These are phyloP conservation scores for Acronicta leporina DNA, from an alignment of 2,888 invertebrate species.

Conservation along the genomic window DNA sequence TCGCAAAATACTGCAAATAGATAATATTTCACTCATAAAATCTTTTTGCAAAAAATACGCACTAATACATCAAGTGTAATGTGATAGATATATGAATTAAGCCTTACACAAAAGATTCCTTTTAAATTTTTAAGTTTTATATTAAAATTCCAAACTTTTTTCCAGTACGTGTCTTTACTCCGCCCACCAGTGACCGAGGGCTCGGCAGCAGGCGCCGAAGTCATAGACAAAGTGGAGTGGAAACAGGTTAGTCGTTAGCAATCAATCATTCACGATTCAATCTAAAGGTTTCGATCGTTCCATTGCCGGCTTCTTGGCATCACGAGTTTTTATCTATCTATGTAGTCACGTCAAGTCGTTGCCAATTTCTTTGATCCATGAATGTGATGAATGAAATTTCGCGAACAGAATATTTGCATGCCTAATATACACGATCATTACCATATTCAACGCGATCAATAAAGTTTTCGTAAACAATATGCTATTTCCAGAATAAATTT, in stretches of 20 bases:
- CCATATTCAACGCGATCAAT: conserved; percentile 36
- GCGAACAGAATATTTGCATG: conserved; percentile 29
- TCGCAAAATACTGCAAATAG: too few species aligned
- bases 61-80: too few species aligned
- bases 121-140: too few species aligned
- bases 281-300: conserved; percentile 62
- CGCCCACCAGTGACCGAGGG: conserved; percentile 94
- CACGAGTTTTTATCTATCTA: conserved; percentile 44
- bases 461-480: conserved; percentile 29
- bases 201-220: conserved; percentile 90
- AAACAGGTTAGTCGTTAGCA: conserved; percentile 91
- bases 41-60: too few species aligned
- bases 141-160: conserved; percentile 53
- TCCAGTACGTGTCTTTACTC: conserved; percentile 95
- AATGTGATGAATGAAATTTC: conserved; percentile 41
- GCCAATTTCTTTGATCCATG: conserved; percentile 57
- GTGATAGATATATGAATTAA: too few species aligned
- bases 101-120: too few species aligned
- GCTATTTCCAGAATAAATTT: conserved; percentile 42
- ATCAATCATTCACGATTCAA: conserved; percentile 65
- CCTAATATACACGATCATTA: conserved; percentile 35
- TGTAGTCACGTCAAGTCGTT: conserved; percentile 34
- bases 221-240: conserved; percentile 95
- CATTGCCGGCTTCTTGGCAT: conserved; percentile 60
- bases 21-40: too few species aligned